Evolutionary conservation across 2,797 vertebrate species (phyloP).

Genomic region (Spheniscus humboldti): DNA sequence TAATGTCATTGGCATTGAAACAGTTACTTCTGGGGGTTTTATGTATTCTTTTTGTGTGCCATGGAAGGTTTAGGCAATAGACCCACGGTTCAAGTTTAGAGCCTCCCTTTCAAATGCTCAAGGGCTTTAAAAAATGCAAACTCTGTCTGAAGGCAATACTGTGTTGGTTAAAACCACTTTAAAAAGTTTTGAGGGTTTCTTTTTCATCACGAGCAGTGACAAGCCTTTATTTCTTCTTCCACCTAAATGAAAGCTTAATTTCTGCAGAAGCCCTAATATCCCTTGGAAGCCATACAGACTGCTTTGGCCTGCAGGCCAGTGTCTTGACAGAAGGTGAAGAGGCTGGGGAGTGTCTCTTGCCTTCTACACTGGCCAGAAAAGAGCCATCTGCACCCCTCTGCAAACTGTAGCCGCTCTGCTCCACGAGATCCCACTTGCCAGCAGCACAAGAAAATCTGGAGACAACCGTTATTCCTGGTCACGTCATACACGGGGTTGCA

Average conservation of each 20-base stretch:
- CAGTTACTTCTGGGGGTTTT: background rate
- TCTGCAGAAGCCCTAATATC: background rate
- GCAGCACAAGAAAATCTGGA: background rate
- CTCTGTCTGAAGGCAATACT: background rate
- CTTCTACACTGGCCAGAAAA: background rate
- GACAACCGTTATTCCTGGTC: background rate
- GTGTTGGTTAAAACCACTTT: background rate
- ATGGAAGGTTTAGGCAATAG: background rate
- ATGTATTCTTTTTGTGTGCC: background rate
- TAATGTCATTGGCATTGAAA: background rate
- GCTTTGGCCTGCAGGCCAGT: background rate
- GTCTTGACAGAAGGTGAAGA: background rate
- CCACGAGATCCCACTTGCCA: background rate
- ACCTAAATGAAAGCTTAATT: background rate
- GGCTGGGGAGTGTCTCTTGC: background rate
- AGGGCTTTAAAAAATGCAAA: background rate
- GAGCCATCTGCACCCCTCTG: background rate
- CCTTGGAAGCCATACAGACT: background rate
- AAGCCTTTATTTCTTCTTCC: background rate
- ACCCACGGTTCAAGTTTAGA: fast-evolving
- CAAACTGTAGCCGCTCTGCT: background rate
- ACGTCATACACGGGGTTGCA: background rate
- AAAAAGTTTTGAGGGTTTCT: background rate
- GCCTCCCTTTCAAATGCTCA: background rate
- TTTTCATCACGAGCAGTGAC: background rate